Percentiles rank a stretch among this genome's conserved stretches.
Evolutionary conservation across 2,113 vertebrate species (phyloP).

Genomic region (Chrysochloris asiatica): DNA sequence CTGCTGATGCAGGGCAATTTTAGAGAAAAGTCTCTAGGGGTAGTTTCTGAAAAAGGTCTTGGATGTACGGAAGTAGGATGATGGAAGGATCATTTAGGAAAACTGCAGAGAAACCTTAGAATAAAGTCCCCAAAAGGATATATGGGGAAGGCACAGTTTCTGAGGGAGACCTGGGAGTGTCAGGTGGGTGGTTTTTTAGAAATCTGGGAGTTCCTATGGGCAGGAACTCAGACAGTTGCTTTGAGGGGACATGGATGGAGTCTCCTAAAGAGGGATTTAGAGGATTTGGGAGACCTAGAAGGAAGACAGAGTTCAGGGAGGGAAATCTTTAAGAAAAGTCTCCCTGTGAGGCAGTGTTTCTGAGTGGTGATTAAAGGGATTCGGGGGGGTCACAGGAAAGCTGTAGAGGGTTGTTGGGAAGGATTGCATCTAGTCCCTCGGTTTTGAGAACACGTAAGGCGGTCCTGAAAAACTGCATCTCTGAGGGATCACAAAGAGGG

Average conservation of each 20-base stretch:
- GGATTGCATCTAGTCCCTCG: neutral
- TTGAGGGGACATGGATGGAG: neutral
- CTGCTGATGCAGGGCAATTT: neutral
- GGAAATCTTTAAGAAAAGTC: conserved; percentile 12
- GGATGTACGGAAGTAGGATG: neutral
- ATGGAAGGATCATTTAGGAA: neutral
- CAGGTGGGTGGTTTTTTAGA: neutral
- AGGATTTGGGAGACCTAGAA: neutral
- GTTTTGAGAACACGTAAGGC: neutral
- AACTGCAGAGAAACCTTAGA: neutral
- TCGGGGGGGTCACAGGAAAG: neutral
- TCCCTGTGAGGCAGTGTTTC: neutral
- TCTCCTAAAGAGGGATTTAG: neutral
- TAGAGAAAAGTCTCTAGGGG: neutral
- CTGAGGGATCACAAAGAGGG: neutral
- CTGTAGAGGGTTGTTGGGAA: neutral
- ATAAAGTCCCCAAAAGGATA: neutral
- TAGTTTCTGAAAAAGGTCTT: neutral
- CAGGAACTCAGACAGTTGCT: neutral
- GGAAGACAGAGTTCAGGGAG: neutral
- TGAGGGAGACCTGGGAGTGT: neutral
- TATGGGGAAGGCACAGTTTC: neutral
- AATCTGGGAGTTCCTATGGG: conserved; percentile 22
- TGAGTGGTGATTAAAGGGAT: neutral
- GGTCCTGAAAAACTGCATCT: neutral